Percentiles rank a stretch among this genome's conserved stretches.
These are phyloP conservation scores for Thecocarcelia acutangulata DNA, from an alignment of 2,888 invertebrate genomes.

Conservation along the genomic window DNA sequence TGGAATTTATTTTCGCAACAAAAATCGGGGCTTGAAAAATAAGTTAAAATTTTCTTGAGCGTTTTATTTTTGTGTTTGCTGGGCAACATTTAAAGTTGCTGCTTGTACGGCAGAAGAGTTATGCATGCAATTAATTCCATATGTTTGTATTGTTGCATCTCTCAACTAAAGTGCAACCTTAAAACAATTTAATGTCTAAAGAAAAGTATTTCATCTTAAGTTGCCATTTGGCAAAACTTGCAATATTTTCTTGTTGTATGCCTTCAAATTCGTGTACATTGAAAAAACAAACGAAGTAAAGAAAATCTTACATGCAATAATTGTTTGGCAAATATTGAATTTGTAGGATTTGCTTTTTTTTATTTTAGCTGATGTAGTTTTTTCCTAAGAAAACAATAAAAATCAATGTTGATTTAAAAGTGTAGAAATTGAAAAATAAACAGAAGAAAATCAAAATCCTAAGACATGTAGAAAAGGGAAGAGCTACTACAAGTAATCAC, in stretches of 20 bases:
- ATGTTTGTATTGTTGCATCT: constrained; percentile 27
- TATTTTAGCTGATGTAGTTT: constrained; percentile 30
- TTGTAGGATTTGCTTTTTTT: constrained; percentile 31
- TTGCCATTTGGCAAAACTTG: constrained; percentile 43
- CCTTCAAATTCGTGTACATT: neutral
- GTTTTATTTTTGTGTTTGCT: neutral
- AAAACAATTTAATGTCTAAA: constrained; percentile 45
- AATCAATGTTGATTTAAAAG: constrained; percentile 63
- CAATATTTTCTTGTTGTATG: constrained; percentile 25
- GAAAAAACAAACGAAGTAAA: constrained; percentile 5
- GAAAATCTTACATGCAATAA: constrained; percentile 61
- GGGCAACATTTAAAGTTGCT: neutral
- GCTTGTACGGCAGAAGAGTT: constrained; percentile 18
- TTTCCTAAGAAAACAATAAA: constrained; percentile 33
- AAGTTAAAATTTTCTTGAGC: no score
- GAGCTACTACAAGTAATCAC: neutral
- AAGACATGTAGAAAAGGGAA: neutral
- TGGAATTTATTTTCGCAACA: no score
- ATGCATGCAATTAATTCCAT: constrained; percentile 40
- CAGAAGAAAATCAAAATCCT: neutral
- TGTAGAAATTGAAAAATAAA: constrained; percentile 45
- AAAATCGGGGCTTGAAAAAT: no score
- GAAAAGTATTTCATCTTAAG: constrained; percentile 44
- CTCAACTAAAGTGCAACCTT: constrained; percentile 32
- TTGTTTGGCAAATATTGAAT: constrained; percentile 67